These are phyloP conservation scores for Quadroppia sp. DNA, from an alignment of 2,888 invertebrate species.

Conservation along the genomic window DNA sequence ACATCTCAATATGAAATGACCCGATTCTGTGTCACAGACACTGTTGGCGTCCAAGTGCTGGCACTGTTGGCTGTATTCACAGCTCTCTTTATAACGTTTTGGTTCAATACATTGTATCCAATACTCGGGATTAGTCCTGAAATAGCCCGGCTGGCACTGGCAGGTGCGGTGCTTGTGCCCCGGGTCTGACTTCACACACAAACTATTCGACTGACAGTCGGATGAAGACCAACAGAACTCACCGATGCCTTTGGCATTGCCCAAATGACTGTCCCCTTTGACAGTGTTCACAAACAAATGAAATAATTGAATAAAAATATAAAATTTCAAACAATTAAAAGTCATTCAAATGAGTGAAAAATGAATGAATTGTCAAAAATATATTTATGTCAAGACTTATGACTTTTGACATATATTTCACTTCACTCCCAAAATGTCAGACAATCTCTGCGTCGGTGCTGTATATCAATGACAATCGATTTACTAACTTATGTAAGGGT, in stretches of 20 bases:
- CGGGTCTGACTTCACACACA: neutral
- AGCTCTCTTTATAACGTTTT: neutral
- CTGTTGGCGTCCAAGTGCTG: neutral
- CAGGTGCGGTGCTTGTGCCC: neutral
- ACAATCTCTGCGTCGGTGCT: neutral
- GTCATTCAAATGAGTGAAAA: neutral
- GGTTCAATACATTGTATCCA: neutral
- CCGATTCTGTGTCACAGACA: conserved; percentile 13
- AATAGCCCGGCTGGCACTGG: neutral
- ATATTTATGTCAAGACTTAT: neutral
- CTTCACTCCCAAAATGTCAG: neutral
- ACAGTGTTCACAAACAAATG: neutral
- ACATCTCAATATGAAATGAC: neutral
- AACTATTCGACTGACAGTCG: conserved; percentile 11
- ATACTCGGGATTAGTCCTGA: neutral
- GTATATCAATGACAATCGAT: neutral
- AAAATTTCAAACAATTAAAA: neutral
- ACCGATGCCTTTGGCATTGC: neutral
- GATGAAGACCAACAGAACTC: neutral
- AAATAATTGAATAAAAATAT: neutral
- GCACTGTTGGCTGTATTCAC: conserved; percentile 12
- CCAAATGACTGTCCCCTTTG: conserved; percentile 11
- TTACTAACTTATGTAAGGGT: neutral
- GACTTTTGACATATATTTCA: neutral
- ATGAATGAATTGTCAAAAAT: too few species aligned